Conservation (phyloP, 2,797 vertebrate genomes). For the Sandelia bainsii region DNA sequence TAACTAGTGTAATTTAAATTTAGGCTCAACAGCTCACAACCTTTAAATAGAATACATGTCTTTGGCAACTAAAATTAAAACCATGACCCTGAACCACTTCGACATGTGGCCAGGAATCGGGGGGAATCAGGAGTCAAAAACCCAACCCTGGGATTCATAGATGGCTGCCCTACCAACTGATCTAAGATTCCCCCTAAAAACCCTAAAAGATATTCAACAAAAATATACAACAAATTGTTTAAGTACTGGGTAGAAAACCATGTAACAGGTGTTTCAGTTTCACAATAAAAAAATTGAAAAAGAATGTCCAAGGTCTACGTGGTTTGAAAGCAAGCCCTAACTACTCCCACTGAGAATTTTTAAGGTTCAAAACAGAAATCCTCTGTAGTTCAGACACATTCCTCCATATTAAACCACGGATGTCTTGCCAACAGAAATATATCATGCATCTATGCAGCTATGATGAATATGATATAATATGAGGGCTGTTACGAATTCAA, state of each 20-base stretch:
- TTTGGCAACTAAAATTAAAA: too few relatives aligned
- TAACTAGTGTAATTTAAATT: not conserved
- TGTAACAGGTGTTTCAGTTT: not conserved
- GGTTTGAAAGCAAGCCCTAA: not conserved
- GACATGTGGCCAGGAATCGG: too few relatives aligned
- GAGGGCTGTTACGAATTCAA: too few relatives aligned
- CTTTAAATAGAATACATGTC: not conserved
- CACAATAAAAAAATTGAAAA: not conserved
- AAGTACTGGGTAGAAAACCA: too few relatives aligned
- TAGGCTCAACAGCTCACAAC: not conserved
- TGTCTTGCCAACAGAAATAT: not conserved
- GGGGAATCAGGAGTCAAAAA: too few relatives aligned
- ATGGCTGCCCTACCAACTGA: too few relatives aligned
- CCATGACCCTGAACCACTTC: too few relatives aligned
- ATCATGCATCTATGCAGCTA: not conserved
- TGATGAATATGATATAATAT: too few relatives aligned
- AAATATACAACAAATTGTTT: too few relatives aligned
- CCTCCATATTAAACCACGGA: not conserved
- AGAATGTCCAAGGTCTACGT: slow-evolving; percentile 1
- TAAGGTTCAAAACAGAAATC: not conserved
- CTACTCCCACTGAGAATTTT: slow-evolving; percentile 5
- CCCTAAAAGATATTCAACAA: too few relatives aligned
- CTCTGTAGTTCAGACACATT: not conserved
- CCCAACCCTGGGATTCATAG: too few relatives aligned
- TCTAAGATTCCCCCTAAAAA: too few relatives aligned